Base-by-base conservation (phyloP, 1,140 invertebrate species). In the Drosophila leontia region DNA sequence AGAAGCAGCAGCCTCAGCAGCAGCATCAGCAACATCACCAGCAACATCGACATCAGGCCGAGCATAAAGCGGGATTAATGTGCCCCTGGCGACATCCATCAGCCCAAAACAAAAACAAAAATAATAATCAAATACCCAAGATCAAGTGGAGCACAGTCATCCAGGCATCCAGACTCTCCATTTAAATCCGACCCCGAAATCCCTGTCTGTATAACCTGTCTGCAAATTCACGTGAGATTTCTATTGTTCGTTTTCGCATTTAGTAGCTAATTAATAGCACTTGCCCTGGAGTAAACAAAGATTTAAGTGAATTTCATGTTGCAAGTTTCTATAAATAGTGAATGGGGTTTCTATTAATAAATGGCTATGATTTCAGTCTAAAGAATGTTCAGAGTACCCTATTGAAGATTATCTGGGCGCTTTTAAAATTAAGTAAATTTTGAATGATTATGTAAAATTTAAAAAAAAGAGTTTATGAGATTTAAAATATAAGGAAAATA, bases 101-200 rank as follows among this genome's bases (percentile, higher is more conserved):
- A 75, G 44, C 37, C 51, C 69, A 39, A 70, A 71, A 71, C 68
- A 71, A 48, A 37, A 41, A 41, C 13, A 23, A 41, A 39, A 37
- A 57, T 41, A 57, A 29, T 32, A 15, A 57, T 57, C 39, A 57
- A 34, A 61, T 53, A 39, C 39, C 75, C 81, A 88, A 85, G 85
- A 85, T 90, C 81, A 90, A 85, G 85, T 90, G 85, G 81, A 90
- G 81, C 84, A 78, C 70, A 62, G 51, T 65, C 56, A 75, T 75
- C 62, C 69, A 67, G 59, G 69, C 78, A 81, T 57, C 42, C 23
- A 23, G 26, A 26, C 15, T 32, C 5, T 19, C n/a, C 45, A 55
- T 34, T 39, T 11, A 45, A 65, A 47, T 41, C 19, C 26, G 0
- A 29, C 19, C 17, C 34, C 63, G 1, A 15, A 15, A 1, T 44